Conservation (phyloP, 2,113 vertebrate species). For the Alligator mississippiensis region DNA sequence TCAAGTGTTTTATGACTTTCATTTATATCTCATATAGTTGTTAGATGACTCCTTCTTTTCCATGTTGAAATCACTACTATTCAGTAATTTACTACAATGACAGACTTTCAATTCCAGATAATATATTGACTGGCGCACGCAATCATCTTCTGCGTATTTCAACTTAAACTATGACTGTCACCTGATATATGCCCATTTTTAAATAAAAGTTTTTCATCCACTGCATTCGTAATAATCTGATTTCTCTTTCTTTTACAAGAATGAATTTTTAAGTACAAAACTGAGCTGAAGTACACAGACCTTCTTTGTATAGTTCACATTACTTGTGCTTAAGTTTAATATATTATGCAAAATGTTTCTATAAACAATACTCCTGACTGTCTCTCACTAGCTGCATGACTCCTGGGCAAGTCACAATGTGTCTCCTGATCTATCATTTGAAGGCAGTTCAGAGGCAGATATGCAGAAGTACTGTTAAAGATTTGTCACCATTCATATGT, state of each 20-base stretch:
- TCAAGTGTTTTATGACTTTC: background rate
- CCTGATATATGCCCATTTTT: background rate
- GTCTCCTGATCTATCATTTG: background rate
- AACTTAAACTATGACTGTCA: background rate
- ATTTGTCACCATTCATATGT: background rate
- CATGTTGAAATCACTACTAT: background rate
- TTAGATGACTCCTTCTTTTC: background rate
- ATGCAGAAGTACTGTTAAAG: background rate
- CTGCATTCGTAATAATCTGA: background rate
- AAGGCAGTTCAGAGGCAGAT: background rate
- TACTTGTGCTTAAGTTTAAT: background rate
- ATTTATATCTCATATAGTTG: accelerated
- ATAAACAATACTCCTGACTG: background rate
- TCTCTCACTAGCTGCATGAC: background rate
- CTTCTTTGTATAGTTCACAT: background rate
- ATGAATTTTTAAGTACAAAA: background rate
- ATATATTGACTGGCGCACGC: background rate
- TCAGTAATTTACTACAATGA: background rate
- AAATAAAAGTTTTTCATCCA: background rate
- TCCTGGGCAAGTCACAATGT: background rate
- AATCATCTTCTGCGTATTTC: background rate
- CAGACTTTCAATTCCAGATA: background rate
- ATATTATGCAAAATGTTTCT: background rate
- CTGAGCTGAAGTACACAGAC: background rate
- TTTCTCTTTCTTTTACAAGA: background rate